These are phyloP conservation scores for Harlomillsia oculata DNA, from an alignment of 1,140 invertebrate genomes.

Conservation along the genomic window DNA sequence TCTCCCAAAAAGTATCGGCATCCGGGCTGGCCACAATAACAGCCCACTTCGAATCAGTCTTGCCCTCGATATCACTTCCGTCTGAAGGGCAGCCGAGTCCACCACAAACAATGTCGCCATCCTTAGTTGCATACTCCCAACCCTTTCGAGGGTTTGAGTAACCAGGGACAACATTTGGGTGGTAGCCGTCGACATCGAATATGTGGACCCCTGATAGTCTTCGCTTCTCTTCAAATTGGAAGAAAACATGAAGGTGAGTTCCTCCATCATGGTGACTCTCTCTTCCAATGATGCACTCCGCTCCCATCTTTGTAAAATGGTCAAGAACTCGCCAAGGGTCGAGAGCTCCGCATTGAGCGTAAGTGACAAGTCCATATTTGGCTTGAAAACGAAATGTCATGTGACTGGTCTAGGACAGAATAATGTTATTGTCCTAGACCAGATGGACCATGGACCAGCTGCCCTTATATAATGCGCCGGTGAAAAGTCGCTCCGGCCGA, in stretches of 20 bases:
- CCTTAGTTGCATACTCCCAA: slow-evolving; percentile 1
- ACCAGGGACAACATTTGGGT: neutral
- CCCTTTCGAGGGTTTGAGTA: neutral
- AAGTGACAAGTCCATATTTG: neutral
- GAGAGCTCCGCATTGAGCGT: neutral
- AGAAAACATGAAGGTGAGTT: slow-evolving; percentile 1
- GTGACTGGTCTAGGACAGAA: too few relatives aligned
- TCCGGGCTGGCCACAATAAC: too few relatives aligned
- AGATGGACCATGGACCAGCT: too few relatives aligned
- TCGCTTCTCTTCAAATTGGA: neutral
- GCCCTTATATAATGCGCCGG: too few relatives aligned
- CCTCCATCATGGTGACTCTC: slow-evolving; percentile 3
- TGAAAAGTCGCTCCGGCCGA: too few relatives aligned
- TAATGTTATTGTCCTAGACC: too few relatives aligned
- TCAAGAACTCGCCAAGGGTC: neutral
- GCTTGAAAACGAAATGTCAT: neutral
- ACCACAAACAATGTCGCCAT: slow-evolving; percentile 5
- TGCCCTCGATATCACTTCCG: neutral
- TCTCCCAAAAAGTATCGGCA: neutral
- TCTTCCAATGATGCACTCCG: slow-evolving; percentile 12
- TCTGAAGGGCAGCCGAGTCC: neutral
- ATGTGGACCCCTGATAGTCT: too few relatives aligned
- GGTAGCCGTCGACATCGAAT: slow-evolving; percentile 9
- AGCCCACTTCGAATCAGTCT: too few relatives aligned
- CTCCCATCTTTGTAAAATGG: neutral